Base-by-base conservation (phyloP, 2,797 vertebrate species). In the Sebastes elongatus region DNA sequence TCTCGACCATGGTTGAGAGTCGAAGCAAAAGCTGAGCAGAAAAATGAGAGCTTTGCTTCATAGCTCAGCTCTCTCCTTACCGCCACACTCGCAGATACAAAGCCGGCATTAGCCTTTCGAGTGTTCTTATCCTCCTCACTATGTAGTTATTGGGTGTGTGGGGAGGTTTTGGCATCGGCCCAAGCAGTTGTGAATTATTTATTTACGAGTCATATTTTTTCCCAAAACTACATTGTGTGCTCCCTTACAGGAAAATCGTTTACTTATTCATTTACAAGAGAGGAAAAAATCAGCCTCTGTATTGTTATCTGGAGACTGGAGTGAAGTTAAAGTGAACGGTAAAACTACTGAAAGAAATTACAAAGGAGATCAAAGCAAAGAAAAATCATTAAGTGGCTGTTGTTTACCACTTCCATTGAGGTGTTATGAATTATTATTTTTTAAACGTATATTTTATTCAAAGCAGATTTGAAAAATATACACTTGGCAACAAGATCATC, bases 221-320 rank as follows among this genome's bases (percentile, higher is more conserved):
- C 3, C 25, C 28, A 4, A 62, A 78, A 72, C 66, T 69, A 55
- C 33, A 66, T n/a, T 35, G 33, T 79, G 18, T 32, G 35, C 65
- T 64, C 38, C 72, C 23, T 64, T n/a, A 7, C 49, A 81, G 49
- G n/a, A 57, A 56, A 84, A 38, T 38, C 0, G 3, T 80, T 81
- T 72, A 81, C 23, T 80, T 86, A 81, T 73, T 84, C 10, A 84
- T 88, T 74, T 72, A 65, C 35, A 22, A 52, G 18, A 11, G 14
- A 64, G 53, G 33, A 56, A 42, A 64, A 66, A 71, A 69, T 23
- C 2, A 66, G 38, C 18, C 22, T 20, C 30, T 46, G 23, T 28
- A 56, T 71, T 64, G 38, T 76, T 67, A 71, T 83, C 56, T 35
- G 27, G 42, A 61, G 65, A 80, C 10, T 49, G 11, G 11, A 25